phyloP scores from a whole-genome alignment of 2,888 invertebrate species.

The Parnassius smintheus region DNA sequence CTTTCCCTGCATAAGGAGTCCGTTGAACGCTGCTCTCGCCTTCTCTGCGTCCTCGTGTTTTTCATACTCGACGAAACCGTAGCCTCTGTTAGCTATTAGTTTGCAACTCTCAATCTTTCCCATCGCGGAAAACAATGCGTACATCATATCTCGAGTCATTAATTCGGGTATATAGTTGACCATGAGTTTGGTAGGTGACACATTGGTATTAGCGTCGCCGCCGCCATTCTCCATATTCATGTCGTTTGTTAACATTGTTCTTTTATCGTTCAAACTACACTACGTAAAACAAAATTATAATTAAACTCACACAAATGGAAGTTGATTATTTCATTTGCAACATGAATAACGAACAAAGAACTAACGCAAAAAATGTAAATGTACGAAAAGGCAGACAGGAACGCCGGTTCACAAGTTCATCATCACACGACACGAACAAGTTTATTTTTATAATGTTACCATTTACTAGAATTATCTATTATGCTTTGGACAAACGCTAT shows the following conservation, averaged over 20 bases:
- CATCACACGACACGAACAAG: conserved; percentile 58
- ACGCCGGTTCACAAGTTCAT: conserved; percentile 80
- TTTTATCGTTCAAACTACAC: conserved; percentile 69
- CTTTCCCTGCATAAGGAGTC: conserved; percentile 77
- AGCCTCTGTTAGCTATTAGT: conserved; percentile 75
- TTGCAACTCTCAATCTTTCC: conserved; percentile 79
- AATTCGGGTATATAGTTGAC: conserved; percentile 79
- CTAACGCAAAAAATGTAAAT: conserved; percentile 69
- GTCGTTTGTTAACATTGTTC: conserved; percentile 74
- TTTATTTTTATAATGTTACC: conserved; percentile 78
- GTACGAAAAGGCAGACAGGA: conserved; percentile 73
- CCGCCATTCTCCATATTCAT: conserved; percentile 77
- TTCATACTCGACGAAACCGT: conserved; percentile 77
- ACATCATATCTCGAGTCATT: conserved; percentile 81
- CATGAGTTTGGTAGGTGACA: conserved; percentile 81
- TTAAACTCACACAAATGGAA: conserved; percentile 62
- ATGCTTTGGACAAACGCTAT: conserved; percentile 28
- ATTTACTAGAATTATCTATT: conserved; percentile 44
- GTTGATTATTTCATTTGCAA: conserved; percentile 74
- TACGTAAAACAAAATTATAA: conserved; percentile 70
- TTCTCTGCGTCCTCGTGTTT: conserved; percentile 79
- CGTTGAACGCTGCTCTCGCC: conserved; percentile 77
- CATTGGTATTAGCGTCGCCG: conserved; percentile 78
- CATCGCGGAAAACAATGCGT: conserved; percentile 78
- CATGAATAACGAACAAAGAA: conserved; percentile 71